Base-by-base conservation (phyloP, 1,140 invertebrate species). In the Cherax quadricarinatus region DNA sequence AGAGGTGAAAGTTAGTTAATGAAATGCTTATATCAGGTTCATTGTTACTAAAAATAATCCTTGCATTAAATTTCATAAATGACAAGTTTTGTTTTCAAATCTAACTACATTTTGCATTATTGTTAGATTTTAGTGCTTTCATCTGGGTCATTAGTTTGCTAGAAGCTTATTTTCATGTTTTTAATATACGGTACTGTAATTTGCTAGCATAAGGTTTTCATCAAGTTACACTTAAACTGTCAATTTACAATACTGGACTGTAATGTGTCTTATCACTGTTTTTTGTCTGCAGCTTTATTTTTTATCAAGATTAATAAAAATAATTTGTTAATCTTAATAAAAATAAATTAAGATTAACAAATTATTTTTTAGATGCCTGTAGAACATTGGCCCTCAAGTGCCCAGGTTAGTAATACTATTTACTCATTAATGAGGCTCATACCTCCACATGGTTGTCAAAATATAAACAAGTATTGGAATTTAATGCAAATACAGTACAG, bases 1-100 rank as follows among this genome's bases (percentile, higher is more conserved):
- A 57, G 49, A 83, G 81, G 81, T 83, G 81, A 57, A 51, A 41
- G 51, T 83, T 57, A 51, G 81, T 30, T 83, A 83, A 83, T 83
- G 81, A 83, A 83, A 83, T 83, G 57, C 30, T 60, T 83, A 60
- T 14, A n/a, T 83, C 81, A 41, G 49, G 51, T 21, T n/a, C 9
- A 57, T 6, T 30, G 18, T 12, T 16, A 9, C 3, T 1, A 3
- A 51, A 18, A 81, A 51, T 7, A 81, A 6, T n/a, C 48, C 4
- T 60, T 83, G 81, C 51, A 60, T 83, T 48, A 4, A 70, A 21
- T 70, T 70, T 5, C 66, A 70, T 12, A 18, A 18, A 12, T 18
- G 18, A 70, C 21, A 30, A 6, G 24, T 75, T 30, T 75, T 75
- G 3, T 30, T 24, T 75, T 7, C 24, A 3, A 75, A 30, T 24